Percentiles rank a stretch among this genome's conserved stretches.
These are phyloP conservation scores for Ephestia elutella DNA, from an alignment of 1,140 invertebrate species.

Conservation along the genomic window DNA sequence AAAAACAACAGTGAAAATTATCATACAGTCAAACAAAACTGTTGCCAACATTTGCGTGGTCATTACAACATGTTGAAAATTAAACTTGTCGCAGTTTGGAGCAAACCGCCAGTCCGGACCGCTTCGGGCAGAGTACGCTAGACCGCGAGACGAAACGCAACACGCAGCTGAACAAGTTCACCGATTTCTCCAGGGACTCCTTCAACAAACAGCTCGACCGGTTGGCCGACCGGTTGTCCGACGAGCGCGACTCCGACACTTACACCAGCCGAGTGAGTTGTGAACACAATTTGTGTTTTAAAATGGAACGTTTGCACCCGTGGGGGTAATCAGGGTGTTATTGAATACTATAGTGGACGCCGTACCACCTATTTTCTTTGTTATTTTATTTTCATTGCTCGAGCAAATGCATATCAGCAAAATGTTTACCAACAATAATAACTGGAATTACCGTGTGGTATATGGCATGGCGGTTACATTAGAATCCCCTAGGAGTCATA, in stretches of 20 bases:
- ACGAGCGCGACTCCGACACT: constrained; percentile 53
- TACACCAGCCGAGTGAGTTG: constrained; percentile 55
- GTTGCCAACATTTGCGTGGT: constrained; percentile 1
- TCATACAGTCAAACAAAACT: no score
- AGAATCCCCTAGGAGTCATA: no score
- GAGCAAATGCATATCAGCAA: no score
- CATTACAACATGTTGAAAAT: constrained; percentile 1
- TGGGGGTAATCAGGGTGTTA: not conserved
- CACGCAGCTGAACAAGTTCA: constrained; percentile 77
- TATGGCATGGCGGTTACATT: no score
- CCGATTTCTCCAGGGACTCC: constrained; percentile 56
- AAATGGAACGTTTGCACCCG: not conserved
- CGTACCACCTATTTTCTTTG: no score
- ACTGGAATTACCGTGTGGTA: no score
- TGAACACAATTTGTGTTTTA: constrained; percentile 9
- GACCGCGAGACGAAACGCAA: constrained; percentile 76
- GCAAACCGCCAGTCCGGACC: constrained; percentile 41
- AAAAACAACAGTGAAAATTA: not conserved
- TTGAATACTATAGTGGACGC: not conserved
- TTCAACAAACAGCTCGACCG: constrained; percentile 65
- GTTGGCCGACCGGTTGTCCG: constrained; percentile 58
- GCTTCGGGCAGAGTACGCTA: constrained; percentile 52
- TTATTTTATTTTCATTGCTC: no score
- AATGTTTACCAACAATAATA: no score
- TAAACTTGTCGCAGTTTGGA: constrained; percentile 36